Evolutionary conservation across 2,113 vertebrate species (phyloP).

Genomic region (Perca fluviatilis): DNA sequence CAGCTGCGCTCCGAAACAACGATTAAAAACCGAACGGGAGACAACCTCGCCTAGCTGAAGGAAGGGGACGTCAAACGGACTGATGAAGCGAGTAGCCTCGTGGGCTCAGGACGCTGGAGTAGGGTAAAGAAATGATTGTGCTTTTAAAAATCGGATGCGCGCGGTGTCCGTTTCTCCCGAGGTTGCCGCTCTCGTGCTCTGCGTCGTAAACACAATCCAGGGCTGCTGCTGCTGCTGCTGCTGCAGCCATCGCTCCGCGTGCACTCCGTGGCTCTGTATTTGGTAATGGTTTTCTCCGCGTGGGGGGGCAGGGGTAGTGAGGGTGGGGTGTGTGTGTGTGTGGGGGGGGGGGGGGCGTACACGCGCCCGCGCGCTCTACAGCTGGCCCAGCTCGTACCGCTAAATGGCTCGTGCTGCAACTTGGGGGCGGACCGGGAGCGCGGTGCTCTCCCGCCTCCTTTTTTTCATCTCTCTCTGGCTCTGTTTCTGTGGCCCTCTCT

Average conservation of each 20-base stretch:
- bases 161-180: conserved; percentile 39
- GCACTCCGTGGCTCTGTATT: conserved; percentile 61
- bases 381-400: conserved; percentile 72
- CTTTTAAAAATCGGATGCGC: conserved; percentile 49
- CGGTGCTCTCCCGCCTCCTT: conserved; percentile 62
- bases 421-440: conserved; percentile 83
- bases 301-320: conserved; percentile 38
- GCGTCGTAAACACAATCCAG: conserved; percentile 68
- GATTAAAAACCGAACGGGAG: background rate
- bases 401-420: conserved; percentile 82
- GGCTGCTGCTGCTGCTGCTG: conserved; percentile 49
- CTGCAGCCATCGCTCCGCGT: conserved; percentile 76
- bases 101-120: background rate
- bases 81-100: conserved; percentile 9
- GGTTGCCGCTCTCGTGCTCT: conserved; percentile 58
- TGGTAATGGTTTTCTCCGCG: conserved; percentile 66
- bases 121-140: conserved; percentile 11
- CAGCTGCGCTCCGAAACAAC: conserved; percentile 31
- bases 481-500: conserved; percentile 14
- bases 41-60: background rate
- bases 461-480: background rate
- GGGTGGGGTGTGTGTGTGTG: conserved; percentile 17
- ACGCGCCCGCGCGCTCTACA: conserved; percentile 72
- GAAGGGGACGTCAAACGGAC: conserved; percentile 17
- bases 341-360: conserved; percentile 33